A percentile compares a stretch with the other conserved stretches of the same genome.
Evolutionary conservation across 2,113 vertebrate genomes (phyloP).

Genomic region (Chrysemys picta): DNA sequence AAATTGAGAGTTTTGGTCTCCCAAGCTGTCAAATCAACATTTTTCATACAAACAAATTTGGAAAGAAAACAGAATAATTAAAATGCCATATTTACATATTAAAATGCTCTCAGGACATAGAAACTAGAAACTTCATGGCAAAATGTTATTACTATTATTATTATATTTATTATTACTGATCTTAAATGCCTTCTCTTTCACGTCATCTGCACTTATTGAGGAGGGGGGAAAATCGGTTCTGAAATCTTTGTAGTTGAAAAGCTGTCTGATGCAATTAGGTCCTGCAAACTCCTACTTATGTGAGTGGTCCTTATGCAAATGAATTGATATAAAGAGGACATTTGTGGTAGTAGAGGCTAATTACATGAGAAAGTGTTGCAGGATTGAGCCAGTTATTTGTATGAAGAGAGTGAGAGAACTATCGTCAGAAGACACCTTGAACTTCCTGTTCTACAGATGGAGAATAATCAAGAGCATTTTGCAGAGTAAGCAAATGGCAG

Average conservation of each 20-base stretch:
- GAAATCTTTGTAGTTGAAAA: not conserved
- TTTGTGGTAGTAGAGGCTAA: rapidly evolving
- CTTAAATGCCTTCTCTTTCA: not conserved
- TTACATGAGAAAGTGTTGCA: not conserved
- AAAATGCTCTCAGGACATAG: not conserved
- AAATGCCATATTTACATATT: not conserved
- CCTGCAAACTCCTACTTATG: not conserved
- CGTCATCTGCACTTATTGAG: not conserved
- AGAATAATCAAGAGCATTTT: rapidly evolving
- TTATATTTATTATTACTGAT: not conserved
- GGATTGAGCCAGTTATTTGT: not conserved
- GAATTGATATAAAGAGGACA: rapidly evolving
- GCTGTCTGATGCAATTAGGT: not conserved
- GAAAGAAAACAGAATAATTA: not conserved
- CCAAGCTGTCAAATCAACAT: not conserved
- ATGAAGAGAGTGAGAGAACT: not conserved
- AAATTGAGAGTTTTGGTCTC: not conserved
- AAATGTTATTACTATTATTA: not conserved
- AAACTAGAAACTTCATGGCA: not conserved
- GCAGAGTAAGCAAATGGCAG: not conserved
- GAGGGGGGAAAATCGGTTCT: not conserved
- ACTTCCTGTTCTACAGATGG: not conserved
- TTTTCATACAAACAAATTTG: not conserved
- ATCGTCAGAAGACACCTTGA: no score
- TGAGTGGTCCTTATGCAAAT: not conserved